These are phyloP conservation scores for Climacteris rufus DNA, from an alignment of 2,113 vertebrate species.

Conservation along the genomic window DNA sequence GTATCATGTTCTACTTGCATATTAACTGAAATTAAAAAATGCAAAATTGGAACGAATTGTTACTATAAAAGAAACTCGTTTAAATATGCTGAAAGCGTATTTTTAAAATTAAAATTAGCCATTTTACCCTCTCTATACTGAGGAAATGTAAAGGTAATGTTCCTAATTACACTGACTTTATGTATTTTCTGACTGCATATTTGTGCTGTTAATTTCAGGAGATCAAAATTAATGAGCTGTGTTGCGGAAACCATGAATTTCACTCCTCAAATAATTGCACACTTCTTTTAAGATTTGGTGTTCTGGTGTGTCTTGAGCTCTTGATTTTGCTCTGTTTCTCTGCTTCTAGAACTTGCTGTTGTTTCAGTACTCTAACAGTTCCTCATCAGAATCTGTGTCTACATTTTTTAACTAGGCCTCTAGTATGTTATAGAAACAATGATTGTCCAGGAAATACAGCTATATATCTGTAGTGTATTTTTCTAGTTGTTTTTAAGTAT, in stretches of 20 bases:
- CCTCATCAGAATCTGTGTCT: neutral
- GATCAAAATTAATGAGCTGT: neutral
- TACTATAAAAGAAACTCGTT: neutral
- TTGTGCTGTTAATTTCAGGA: neutral
- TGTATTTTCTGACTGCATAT: neutral
- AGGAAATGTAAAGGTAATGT: neutral
- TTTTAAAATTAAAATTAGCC: neutral
- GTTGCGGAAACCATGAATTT: neutral
- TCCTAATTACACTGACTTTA: neutral
- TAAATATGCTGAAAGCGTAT: neutral
- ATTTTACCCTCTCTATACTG: neutral
- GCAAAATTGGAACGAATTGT: accelerated
- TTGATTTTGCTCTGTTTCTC: neutral
- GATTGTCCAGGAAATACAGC: neutral
- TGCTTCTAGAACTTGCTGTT: neutral
- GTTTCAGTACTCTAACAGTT: neutral
- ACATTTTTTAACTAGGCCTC: neutral
- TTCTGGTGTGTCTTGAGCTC: neutral
- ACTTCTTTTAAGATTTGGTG: neutral
- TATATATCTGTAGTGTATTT: neutral
- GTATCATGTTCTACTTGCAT: neutral
- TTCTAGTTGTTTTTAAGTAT: neutral
- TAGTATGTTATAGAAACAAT: neutral
- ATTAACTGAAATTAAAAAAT: neutral
- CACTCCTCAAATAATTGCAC: neutral